Evolutionary conservation across 2,888 invertebrate species (phyloP).

Genomic region (Neria commutata): DNA sequence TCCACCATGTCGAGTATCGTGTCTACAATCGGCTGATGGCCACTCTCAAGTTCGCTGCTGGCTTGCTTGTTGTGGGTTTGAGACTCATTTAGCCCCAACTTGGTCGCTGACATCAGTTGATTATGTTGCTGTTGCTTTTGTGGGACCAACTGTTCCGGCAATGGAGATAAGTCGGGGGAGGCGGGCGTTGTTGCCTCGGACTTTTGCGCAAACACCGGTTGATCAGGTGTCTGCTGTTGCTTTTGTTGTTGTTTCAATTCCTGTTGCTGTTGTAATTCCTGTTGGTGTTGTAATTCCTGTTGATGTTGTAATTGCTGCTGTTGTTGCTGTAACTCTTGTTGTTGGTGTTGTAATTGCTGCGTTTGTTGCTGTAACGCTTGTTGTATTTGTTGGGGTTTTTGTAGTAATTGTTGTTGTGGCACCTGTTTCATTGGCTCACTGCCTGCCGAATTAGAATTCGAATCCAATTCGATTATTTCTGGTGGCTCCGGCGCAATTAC

Average conservation of each 20-base stretch:
- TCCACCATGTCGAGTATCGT: slow-evolving; percentile 54
- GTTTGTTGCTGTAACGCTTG: slow-evolving; percentile 18
- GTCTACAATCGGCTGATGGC: slow-evolving; percentile 52
- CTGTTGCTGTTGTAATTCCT: too few relatives aligned
- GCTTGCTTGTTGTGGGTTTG: slow-evolving; percentile 1
- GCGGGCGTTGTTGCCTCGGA: slow-evolving; percentile 21
- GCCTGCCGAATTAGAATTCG: slow-evolving; percentile 52
- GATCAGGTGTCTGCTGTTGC: neutral
- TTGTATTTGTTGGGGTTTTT: slow-evolving; percentile 26
- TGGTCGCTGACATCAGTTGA: slow-evolving; percentile 4
- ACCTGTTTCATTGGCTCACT: slow-evolving; percentile 22
- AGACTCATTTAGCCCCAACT: slow-evolving; percentile 26
- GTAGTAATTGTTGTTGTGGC: too few relatives aligned
- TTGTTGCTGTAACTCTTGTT: slow-evolving; percentile 3
- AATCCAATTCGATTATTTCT: slow-evolving; percentile 58
- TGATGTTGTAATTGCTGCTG: slow-evolving; percentile 11
- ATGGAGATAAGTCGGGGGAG: slow-evolving; percentile 27
- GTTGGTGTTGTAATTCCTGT: too few relatives aligned
- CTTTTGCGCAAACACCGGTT: too few relatives aligned
- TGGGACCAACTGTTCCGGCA: neutral
- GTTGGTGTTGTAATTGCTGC: neutral
- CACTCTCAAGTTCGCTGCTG: neutral
- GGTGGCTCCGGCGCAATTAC: slow-evolving; percentile 53
- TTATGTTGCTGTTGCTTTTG: too few relatives aligned
- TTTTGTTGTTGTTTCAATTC: neutral